Evolutionary conservation across 2,797 vertebrate species (phyloP).

Genomic region (Hemibagrus guttatus): DNA sequence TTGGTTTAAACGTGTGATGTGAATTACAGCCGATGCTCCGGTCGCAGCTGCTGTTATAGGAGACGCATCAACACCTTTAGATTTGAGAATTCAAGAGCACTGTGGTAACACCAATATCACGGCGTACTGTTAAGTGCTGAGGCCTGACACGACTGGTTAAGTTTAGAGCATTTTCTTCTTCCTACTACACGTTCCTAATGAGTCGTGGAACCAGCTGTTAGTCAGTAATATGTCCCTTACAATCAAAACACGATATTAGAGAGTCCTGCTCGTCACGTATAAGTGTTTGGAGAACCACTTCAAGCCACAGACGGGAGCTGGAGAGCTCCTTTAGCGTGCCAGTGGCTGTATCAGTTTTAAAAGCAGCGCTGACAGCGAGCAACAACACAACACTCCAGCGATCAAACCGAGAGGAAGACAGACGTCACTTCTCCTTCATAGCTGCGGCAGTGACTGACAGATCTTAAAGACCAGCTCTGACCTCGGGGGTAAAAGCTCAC

Average conservation of each 20-base stretch:
- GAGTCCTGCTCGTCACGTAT: background rate
- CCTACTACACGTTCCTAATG: background rate
- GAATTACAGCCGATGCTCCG: background rate
- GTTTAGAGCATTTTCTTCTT: background rate
- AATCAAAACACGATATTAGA: background rate
- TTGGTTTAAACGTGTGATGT: background rate
- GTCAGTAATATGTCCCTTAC: background rate
- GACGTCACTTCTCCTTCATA: slow-evolving; percentile 24
- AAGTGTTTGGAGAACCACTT: slow-evolving; percentile 12
- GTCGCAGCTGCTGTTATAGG: background rate
- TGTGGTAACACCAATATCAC: background rate
- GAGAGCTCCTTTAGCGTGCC: slow-evolving; percentile 26
- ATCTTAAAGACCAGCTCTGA: background rate
- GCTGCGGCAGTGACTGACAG: background rate
- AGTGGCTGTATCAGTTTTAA: slow-evolving; percentile 18
- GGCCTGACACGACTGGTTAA: background rate
- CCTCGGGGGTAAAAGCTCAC: slow-evolving; percentile 14
- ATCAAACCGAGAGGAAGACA: slow-evolving; percentile 29
- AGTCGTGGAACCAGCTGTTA: background rate
- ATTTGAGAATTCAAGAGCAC: background rate
- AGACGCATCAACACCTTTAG: background rate
- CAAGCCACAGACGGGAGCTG: slow-evolving; percentile 26
- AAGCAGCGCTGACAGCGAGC: slow-evolving; percentile 22
- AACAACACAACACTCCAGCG: slow-evolving; percentile 8
- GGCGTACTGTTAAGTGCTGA: background rate